Base-by-base conservation (phyloP, 2,888 invertebrate genomes). In the Pocota personata region DNA sequence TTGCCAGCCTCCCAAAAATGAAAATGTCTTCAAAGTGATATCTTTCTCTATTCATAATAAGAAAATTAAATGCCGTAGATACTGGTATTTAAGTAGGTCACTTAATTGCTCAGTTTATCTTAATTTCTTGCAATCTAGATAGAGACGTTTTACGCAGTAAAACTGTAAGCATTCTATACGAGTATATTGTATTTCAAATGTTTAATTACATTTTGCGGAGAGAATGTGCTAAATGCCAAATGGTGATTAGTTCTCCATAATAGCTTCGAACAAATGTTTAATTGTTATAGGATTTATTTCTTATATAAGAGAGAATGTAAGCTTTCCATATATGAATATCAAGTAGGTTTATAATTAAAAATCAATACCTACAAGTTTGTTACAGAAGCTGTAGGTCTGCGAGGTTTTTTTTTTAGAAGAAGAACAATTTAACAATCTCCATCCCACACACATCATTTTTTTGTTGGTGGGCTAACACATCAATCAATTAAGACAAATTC, bases 281-380 rank as follows among this genome's bases (percentile, higher is more conserved):
- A 55, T 67, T 67, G 67, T 27, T 5, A n/a, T n/a, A 3, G 14
- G n/a, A n/a, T n/a, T 46, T 64, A 8, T 32, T 21, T 50, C 67
- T 67, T 67, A 52, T 16, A 52, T 37, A 52, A 67, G 67, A 24
- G 35, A 37, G 37, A 67, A 27, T 37, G 52, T 52, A 27, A 21
- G 21, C 24, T 50, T 21, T 32, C 8, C 48, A 19, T 35, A 66
- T 4, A 21, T 8, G 46, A 64, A 64, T 46, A 2, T n/a, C 35
- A 52, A 50, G 48, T 35, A 50, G 10, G 14, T 35, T 21, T 14
- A 10, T 21, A 21, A 35, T 35, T 35, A 8, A 35, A 46, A 58
- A 24, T 58, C 35, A 19, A 58, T 35, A 19, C n/a, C n/a, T n/a
- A n/a, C n/a, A 4, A 46, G 19, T 19, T 40, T 37, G 14, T 32